These are phyloP conservation scores for Coracopsis vasa DNA, from an alignment of 2,113 vertebrate species.

Conservation along the genomic window DNA sequence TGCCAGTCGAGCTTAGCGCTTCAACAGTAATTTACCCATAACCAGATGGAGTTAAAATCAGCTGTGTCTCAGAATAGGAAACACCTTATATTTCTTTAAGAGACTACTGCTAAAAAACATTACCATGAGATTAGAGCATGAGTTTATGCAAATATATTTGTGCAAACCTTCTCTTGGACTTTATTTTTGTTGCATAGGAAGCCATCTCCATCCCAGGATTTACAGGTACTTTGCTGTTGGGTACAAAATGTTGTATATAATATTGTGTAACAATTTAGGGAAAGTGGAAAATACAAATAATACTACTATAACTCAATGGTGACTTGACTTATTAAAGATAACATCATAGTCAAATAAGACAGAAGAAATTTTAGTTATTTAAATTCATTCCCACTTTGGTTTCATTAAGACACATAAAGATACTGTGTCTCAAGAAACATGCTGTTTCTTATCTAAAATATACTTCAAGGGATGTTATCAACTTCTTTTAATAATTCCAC, in stretches of 20 bases:
- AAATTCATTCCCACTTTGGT: not conserved
- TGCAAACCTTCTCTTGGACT: not conserved
- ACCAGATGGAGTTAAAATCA: constrained; percentile 14
- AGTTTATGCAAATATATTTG: not conserved
- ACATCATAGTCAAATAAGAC: not conserved
- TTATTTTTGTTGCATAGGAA: not conserved
- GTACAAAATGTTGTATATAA: not conserved
- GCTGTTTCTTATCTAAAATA: not conserved
- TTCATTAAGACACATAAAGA: not conserved
- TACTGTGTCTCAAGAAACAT: not conserved
- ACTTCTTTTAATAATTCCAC: not conserved
- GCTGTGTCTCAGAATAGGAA: constrained; percentile 20
- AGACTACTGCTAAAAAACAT: not conserved
- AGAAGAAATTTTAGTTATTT: not conserved
- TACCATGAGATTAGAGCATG: not conserved
- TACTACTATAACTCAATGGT: not conserved
- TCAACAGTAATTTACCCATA: constrained; percentile 34
- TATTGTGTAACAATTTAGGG: not conserved
- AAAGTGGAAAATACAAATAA: not conserved
- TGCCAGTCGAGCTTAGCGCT: constrained; percentile 1
- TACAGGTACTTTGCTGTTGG: not conserved
- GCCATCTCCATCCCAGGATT: not conserved
- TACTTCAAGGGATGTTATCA: not conserved
- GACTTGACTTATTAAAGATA: not conserved
- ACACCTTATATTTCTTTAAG: not conserved